Conservation (phyloP, 2,113 vertebrate species). For the Silurus glanis region DNA sequence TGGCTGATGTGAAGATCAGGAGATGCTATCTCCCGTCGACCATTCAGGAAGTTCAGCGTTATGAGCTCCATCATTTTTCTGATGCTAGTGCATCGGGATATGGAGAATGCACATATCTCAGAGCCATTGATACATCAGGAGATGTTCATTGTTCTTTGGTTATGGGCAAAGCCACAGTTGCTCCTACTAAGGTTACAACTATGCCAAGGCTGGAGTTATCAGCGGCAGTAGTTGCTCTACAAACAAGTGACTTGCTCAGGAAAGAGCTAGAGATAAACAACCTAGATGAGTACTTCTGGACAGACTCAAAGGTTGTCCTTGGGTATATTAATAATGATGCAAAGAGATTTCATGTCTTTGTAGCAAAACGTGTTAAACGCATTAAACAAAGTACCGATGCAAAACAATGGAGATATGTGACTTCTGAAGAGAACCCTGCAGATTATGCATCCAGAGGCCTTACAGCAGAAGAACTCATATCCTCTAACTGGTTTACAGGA, state of each 20-base stretch:
- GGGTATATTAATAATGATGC: not conserved
- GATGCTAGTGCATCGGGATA: constrained; percentile 25
- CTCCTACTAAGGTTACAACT: not conserved
- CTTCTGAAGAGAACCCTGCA: constrained; percentile 39
- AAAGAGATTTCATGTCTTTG: constrained; percentile 35
- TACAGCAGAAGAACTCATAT: constrained; percentile 32
- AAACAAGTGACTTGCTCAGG: constrained; percentile 28
- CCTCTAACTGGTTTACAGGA: constrained; percentile 47
- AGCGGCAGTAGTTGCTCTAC: constrained; percentile 23
- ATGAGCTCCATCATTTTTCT: constrained; percentile 30
- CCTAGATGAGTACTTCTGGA: constrained; percentile 20
- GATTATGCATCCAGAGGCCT: constrained; percentile 42
- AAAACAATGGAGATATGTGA: constrained; percentile 32
- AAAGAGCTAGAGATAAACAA: constrained; percentile 28
- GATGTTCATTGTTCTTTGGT: not conserved
- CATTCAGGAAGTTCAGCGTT: not conserved
- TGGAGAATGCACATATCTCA: not conserved
- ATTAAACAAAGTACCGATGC: constrained; percentile 36
- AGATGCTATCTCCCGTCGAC: not conserved
- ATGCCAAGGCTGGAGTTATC: not conserved
- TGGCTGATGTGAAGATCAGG: constrained; percentile 8
- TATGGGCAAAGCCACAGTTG: not conserved
- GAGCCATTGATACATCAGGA: not conserved
- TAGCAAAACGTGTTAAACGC: constrained; percentile 27
- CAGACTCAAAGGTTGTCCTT: constrained; percentile 11